Conservation (phyloP, 2,888 invertebrate species). For the Lithophane socia region DNA sequence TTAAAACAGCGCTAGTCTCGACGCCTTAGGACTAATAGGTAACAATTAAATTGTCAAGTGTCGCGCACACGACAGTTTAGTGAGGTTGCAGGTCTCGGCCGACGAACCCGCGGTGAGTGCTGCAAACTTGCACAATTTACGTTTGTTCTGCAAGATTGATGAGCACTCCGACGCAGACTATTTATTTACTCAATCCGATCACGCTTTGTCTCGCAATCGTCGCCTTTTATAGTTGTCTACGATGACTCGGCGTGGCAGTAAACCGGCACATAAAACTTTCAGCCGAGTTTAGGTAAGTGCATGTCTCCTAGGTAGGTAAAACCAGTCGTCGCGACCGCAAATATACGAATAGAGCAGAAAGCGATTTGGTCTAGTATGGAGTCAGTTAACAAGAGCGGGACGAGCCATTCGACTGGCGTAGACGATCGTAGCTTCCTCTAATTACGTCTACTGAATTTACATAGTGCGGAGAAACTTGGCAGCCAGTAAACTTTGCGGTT, state of each 20-base stretch:
- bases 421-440: conserved; percentile 81
- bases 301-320: conserved; percentile 56
- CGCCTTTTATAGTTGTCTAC: conserved; percentile 83
- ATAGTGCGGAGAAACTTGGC: conserved; percentile 82
- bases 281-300: conserved; percentile 68
- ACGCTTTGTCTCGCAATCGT: conserved; percentile 87
- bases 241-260: conserved; percentile 79
- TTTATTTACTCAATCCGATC: conserved; percentile 88
- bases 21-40: conserved; percentile 86
- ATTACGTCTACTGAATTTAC: conserved; percentile 82
- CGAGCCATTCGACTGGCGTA: conserved; percentile 75
- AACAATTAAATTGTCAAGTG: conserved; percentile 89
- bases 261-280: conserved; percentile 82
- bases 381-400: conserved; percentile 76
- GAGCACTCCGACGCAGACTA: conserved; percentile 85
- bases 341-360: conserved; percentile 71
- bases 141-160: conserved; percentile 87
- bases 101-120: conserved; percentile 78
- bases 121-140: conserved; percentile 86
- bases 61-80: conserved; percentile 86
- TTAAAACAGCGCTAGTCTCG: conserved; percentile 81
- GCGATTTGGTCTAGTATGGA: conserved; percentile 73
- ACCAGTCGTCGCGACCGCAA: conserved; percentile 65
- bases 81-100: conserved; percentile 86
- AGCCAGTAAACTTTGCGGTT: conserved; percentile 76